phyloP scores from a whole-genome alignment of 2,797 vertebrate genomes.

The Momotus momota region DNA sequence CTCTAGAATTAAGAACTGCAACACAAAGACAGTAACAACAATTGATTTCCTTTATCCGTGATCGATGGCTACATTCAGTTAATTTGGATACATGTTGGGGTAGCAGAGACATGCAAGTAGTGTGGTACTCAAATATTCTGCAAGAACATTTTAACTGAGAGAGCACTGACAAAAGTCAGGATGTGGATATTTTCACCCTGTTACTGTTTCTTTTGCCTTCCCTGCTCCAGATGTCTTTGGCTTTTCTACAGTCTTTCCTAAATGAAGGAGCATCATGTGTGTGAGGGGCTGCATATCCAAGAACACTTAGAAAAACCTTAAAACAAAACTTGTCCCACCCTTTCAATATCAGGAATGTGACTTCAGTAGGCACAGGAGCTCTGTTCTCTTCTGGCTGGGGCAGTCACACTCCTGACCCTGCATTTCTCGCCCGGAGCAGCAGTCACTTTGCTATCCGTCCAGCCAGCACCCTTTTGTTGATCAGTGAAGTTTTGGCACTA shows the following conservation, averaged over 20 bases:
- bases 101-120: background rate
- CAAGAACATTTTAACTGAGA: background rate
- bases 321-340: background rate
- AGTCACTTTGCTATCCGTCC: slow-evolving; percentile 9
- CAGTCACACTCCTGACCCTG: background rate
- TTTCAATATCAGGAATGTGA: background rate
- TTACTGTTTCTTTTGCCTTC: background rate
- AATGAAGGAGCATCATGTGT: background rate
- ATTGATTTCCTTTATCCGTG: background rate
- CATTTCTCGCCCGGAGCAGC: slow-evolving; percentile 2
- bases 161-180: background rate
- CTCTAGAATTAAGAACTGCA: background rate
- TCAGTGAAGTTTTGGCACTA: slow-evolving; percentile 61
- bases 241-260: background rate
- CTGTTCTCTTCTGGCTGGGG: background rate
- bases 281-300: background rate
- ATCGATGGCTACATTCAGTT: background rate
- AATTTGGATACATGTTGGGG: background rate
- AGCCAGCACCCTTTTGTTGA: slow-evolving; percentile 38
- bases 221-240: background rate
- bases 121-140: background rate
- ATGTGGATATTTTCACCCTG: background rate
- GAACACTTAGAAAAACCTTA: background rate
- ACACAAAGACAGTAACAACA: background rate
- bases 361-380: background rate